Percentiles rank a stretch among this genome's conserved stretches.
phyloP scores from a whole-genome alignment of 1,140 invertebrate genomes.

The Drosophila virilis region DNA sequence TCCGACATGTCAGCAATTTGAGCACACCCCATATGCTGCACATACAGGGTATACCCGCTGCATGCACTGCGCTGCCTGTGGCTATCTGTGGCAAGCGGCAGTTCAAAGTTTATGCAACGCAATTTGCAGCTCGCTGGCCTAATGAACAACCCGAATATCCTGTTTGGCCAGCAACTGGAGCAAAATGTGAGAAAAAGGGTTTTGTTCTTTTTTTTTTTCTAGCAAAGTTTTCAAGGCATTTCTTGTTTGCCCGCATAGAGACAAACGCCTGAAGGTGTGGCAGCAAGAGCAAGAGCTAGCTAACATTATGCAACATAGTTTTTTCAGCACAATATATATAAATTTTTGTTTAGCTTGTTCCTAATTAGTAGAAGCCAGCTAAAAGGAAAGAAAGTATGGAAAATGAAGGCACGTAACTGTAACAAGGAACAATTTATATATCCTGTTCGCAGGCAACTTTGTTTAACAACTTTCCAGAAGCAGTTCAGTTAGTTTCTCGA shows the following conservation, averaged over 20 bases:
- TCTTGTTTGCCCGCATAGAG: no score
- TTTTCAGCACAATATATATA: not conserved
- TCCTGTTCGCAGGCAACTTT: not conserved
- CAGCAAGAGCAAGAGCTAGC: not conserved
- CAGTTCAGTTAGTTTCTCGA: not conserved
- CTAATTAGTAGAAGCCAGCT: constrained; percentile 12
- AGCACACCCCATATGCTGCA: not conserved
- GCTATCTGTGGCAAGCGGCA: constrained; percentile 26
- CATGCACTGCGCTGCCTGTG: constrained; percentile 13
- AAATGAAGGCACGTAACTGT: not conserved
- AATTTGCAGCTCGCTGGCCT: constrained; percentile 39
- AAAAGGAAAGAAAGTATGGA: no score
- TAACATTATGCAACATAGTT: constrained; percentile 3
- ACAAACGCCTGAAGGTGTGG: constrained; percentile 1
- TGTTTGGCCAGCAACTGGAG: constrained; percentile 43
- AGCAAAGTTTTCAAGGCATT: not conserved
- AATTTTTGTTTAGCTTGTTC: not conserved
- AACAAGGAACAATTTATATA: not conserved
- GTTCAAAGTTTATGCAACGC: constrained; percentile 61
- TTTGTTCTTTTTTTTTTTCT: not conserved
- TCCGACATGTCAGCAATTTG: not conserved
- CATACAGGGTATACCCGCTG: constrained; percentile 20
- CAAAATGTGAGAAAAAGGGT: not conserved
- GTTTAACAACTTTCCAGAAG: no score
- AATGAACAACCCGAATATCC: constrained; percentile 67